Percentiles rank a stretch among this genome's conserved stretches.
Evolutionary conservation across 2,888 invertebrate genomes (phyloP).

Genomic region (Cerceris rybyensis): DNA sequence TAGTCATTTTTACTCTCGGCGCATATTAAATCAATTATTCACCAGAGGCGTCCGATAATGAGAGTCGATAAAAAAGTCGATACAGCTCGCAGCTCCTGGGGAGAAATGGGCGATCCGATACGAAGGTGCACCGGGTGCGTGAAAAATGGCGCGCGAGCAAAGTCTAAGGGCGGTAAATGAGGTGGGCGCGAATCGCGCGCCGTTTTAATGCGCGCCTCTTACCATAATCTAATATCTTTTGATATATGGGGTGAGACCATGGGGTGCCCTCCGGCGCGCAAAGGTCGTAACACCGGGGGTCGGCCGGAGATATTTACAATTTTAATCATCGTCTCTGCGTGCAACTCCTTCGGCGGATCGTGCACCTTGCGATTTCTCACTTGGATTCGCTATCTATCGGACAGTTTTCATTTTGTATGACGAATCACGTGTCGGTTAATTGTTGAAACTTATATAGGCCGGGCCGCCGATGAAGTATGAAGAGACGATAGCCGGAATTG

Average conservation of each 20-base stretch:
- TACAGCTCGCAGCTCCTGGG: slow-evolving; percentile 56
- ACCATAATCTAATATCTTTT: slow-evolving; percentile 78
- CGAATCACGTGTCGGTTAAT: slow-evolving; percentile 65
- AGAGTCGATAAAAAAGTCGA: slow-evolving; percentile 12
- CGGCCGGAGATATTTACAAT: slow-evolving; percentile 75
- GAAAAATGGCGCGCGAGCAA: slow-evolving; percentile 64
- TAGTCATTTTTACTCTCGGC: not conserved
- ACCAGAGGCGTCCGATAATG: slow-evolving; percentile 30
- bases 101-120: slow-evolving; percentile 57
- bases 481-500: not conserved
- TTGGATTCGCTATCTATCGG: slow-evolving; percentile 42
- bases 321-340: slow-evolving; percentile 78
- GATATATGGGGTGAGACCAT: slow-evolving; percentile 76
- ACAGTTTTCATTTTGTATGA: slow-evolving; percentile 65
- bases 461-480: not conserved
- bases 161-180: slow-evolving; percentile 45
- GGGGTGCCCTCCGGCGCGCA: slow-evolving; percentile 73
- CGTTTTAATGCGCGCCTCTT: slow-evolving; percentile 70
- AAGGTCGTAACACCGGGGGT: slow-evolving; percentile 77
- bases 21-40: slow-evolving; percentile 48
- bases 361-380: slow-evolving; percentile 55
- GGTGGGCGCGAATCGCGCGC: slow-evolving; percentile 58
- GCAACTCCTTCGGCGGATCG: slow-evolving; percentile 56
- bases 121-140: slow-evolving; percentile 54
- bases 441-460: slow-evolving; percentile 43